Conservation (phyloP, 2,113 vertebrate species). For the Ceyx cyanopectus region DNA sequence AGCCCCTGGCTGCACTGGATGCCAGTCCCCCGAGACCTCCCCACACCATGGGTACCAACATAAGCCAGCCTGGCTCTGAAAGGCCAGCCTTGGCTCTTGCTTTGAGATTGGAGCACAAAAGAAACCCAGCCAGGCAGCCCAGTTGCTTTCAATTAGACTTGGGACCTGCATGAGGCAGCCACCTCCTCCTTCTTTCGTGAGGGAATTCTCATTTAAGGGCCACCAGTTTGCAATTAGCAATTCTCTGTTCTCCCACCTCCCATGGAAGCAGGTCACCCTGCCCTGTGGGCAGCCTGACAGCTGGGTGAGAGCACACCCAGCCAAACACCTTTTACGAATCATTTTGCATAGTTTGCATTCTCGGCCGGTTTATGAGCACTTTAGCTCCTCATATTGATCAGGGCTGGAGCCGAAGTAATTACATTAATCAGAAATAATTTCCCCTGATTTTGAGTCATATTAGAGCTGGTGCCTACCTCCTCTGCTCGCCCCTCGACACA, state of each 20-base stretch:
- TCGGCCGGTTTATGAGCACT: conserved; percentile 41
- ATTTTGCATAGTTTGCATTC: conserved; percentile 62
- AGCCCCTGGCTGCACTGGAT: background rate
- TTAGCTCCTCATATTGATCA: conserved; percentile 68
- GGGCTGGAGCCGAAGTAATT: conserved; percentile 73
- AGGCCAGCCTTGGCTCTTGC: background rate
- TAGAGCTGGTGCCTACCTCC: conserved; percentile 33
- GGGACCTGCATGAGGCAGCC: background rate
- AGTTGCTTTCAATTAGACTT: background rate
- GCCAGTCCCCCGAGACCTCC: background rate
- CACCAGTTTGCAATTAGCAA: background rate
- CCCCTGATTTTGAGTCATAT: conserved; percentile 70
- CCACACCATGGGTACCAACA: accelerated
- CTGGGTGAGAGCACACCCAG: background rate
- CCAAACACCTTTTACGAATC: conserved; percentile 71
- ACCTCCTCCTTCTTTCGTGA: background rate
- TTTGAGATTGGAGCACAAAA: background rate
- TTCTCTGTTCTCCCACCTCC: background rate
- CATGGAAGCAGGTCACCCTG: background rate
- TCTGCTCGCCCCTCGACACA: background rate
- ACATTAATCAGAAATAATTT: conserved; percentile 67
- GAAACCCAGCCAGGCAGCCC: background rate
- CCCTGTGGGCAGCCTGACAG: background rate
- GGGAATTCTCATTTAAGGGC: background rate
- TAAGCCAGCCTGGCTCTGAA: background rate